Evolutionary conservation across 37 sponge, comb jelly and placozoan genomes (phyloP).

Genomic region (Hormiphora californensis): DNA sequence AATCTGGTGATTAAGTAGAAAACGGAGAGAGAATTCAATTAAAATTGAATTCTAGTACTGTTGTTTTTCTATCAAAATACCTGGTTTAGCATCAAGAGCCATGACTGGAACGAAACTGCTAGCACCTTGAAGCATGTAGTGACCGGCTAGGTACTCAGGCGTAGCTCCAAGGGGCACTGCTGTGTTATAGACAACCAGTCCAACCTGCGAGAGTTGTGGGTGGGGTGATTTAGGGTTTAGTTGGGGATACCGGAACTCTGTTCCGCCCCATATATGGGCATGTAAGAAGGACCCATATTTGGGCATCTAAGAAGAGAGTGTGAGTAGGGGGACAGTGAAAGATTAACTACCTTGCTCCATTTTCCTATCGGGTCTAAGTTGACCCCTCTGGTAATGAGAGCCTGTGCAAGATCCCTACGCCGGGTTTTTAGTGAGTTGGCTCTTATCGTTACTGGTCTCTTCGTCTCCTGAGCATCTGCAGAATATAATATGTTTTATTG

Average conservation of each 20-base stretch:
- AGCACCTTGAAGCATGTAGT: conserved; percentile 97
- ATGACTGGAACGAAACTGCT: conserved; percentile 96
- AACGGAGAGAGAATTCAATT: too few relatives aligned
- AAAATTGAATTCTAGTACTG: too few relatives aligned
- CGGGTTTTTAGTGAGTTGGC: conserved; percentile 90
- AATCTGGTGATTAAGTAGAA: too few relatives aligned
- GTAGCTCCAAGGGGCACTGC: conserved; percentile 97
- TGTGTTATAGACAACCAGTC: conserved; percentile 92
- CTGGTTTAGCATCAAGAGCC: conserved; percentile 75
- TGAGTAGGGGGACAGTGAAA: too few relatives aligned
- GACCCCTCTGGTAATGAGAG: conserved; percentile 88
- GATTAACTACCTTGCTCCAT: conserved; percentile 62
- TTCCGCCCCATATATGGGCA: not conserved
- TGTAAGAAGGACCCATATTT: not conserved
- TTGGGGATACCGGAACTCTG: not conserved
- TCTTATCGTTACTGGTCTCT: conserved; percentile 88
- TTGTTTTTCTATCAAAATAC: not conserved
- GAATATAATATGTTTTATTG: conserved; percentile 65
- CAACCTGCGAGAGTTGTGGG: conserved; percentile 69
- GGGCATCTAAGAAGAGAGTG: not conserved
- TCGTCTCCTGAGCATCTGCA: conserved; percentile 87
- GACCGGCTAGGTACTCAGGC: conserved; percentile 95
- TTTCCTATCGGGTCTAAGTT: conserved; percentile 95
- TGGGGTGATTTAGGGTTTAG: not conserved
- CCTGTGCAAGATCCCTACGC: conserved; percentile 88